Evolutionary conservation across 2,113 vertebrate species (phyloP).

Genomic region (Perca schrenkii): DNA sequence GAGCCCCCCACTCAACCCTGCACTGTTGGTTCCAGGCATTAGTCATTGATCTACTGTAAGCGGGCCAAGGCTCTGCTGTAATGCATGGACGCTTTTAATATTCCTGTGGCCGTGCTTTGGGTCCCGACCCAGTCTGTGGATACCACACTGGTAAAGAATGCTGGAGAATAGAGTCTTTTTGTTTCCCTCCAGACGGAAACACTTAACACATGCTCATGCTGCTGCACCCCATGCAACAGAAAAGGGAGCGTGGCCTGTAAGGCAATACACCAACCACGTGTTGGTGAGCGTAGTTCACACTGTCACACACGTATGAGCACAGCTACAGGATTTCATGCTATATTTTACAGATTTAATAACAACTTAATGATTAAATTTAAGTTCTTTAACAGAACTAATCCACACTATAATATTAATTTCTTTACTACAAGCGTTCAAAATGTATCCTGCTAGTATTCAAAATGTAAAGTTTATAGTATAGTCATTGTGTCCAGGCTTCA

Average conservation of each 20-base stretch:
- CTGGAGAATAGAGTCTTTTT: conserved; percentile 68
- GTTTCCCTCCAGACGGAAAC: conserved; percentile 76
- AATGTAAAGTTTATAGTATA: not conserved
- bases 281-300: conserved; percentile 43
- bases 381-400: conserved; percentile 4
- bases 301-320: conserved; percentile 54
- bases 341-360: conserved; percentile 33
- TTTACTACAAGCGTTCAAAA: not conserved
- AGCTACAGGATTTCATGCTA: conserved; percentile 37
- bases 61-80: conserved; percentile 19
- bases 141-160: conserved; percentile 67
- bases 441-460: not conserved
- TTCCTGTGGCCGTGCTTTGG: conserved; percentile 49
- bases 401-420: not conserved
- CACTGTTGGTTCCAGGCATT: conserved; percentile 21
- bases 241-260: conserved; percentile 53
- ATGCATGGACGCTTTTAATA: conserved; percentile 44
- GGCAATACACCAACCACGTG: conserved; percentile 49
- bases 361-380: not conserved
- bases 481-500: conserved; percentile 3
- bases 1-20: not conserved
- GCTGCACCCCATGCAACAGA: conserved; percentile 63
- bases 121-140: conserved; percentile 59
- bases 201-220: conserved; percentile 69
- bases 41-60: conserved; percentile 33